Percentiles rank a stretch among this genome's conserved stretches.
Evolutionary conservation across 2,113 vertebrate genomes (phyloP).

Genomic region (human): GRCh38 chr7:150214001-150214500

Average conservation of each 20-base stretch:
- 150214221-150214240: neutral
- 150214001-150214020: neutral
- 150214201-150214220: neutral
- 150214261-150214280: neutral
- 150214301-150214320: no score
- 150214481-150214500: no score
- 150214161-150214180: neutral
- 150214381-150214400: neutral
- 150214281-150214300: neutral
- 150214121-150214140: neutral
- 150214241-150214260: neutral
- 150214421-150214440: neutral
- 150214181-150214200: neutral
- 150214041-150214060: neutral
- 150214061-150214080: neutral
- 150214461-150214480: neutral
- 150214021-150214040: neutral
- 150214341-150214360: neutral
- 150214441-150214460: accelerated
- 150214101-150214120: neutral
- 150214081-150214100: neutral
- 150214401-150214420: neutral
- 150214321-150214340: neutral
- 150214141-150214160: neutral
- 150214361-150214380: neutral